Percentiles rank a stretch among this genome's conserved stretches.
phyloP scores from a whole-genome alignment of 2,113 vertebrate species.

The Pangasianodon gigas region DNA sequence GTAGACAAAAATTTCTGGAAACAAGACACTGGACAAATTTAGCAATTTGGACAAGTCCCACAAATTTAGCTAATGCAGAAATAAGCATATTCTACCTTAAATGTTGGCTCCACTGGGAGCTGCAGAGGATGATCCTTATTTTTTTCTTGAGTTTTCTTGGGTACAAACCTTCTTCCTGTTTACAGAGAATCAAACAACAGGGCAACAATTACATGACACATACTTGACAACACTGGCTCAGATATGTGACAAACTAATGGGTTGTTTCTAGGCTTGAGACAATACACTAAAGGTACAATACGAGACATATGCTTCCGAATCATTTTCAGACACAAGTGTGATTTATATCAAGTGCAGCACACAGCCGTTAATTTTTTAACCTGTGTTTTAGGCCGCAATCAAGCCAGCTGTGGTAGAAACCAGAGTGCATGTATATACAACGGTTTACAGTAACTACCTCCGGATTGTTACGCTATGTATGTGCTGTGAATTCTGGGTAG shows the following conservation, averaged over 20 bases:
- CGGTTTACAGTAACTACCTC: background rate
- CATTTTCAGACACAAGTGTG: background rate
- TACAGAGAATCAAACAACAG: background rate
- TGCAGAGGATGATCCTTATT: constrained; percentile 77
- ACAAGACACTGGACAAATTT: background rate
- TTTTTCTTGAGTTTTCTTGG: constrained; percentile 79
- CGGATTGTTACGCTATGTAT: background rate
- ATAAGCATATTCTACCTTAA: constrained; percentile 78
- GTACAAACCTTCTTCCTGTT: constrained; percentile 83
- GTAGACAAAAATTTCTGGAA: background rate
- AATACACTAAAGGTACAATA: no score
- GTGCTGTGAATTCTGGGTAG: background rate
- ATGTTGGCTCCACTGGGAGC: constrained; percentile 77
- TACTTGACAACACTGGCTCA: background rate
- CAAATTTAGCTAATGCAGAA: background rate
- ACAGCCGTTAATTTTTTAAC: no score
- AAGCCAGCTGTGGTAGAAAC: background rate
- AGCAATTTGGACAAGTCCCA: background rate
- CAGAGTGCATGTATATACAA: background rate
- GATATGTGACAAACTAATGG: background rate
- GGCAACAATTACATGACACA: background rate
- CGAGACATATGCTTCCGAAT: background rate
- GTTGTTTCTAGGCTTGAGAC: background rate
- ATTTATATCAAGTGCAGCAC: background rate
- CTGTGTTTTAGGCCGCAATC: background rate